Evolutionary conservation across 2,113 vertebrate genomes (phyloP).

Genomic region (Pica pica): DNA sequence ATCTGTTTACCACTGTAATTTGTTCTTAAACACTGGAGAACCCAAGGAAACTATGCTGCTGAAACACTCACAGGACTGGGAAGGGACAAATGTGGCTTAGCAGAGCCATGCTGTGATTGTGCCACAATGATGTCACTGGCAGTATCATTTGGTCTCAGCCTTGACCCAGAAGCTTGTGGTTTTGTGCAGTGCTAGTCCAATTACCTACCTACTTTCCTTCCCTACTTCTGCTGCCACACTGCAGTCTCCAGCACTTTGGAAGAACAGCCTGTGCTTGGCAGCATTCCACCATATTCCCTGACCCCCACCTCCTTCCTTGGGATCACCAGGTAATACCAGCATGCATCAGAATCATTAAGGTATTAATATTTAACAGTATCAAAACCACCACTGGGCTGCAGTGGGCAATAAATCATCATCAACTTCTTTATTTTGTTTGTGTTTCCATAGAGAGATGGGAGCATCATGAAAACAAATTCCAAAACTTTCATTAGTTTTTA

Average conservation of each 20-base stretch:
- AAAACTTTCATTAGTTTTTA: conserved; percentile 21
- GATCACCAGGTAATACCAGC: neutral
- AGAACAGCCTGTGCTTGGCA: neutral
- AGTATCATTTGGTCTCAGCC: neutral
- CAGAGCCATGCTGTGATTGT: neutral
- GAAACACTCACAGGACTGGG: neutral
- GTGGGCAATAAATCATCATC: conserved; percentile 39
- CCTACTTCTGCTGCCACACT: neutral
- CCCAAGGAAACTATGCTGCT: neutral
- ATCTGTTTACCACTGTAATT: neutral
- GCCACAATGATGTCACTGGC: neutral
- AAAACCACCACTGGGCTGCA: neutral
- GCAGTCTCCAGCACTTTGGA: neutral
- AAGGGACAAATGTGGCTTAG: neutral
- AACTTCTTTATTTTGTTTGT: conserved; percentile 17
- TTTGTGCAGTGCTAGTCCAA: neutral
- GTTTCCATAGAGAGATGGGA: conserved; percentile 32
- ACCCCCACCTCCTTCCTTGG: neutral
- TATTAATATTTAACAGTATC: conserved; percentile 43
- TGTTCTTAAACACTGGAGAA: neutral
- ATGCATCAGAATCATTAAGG: conserved; percentile 10
- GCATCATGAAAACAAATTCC: neutral
- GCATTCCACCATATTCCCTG: neutral
- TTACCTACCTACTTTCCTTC: neutral
- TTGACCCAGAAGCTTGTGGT: neutral